phyloP scores from a whole-genome alignment of 2,113 vertebrate species.

The Mus pahari region DNA sequence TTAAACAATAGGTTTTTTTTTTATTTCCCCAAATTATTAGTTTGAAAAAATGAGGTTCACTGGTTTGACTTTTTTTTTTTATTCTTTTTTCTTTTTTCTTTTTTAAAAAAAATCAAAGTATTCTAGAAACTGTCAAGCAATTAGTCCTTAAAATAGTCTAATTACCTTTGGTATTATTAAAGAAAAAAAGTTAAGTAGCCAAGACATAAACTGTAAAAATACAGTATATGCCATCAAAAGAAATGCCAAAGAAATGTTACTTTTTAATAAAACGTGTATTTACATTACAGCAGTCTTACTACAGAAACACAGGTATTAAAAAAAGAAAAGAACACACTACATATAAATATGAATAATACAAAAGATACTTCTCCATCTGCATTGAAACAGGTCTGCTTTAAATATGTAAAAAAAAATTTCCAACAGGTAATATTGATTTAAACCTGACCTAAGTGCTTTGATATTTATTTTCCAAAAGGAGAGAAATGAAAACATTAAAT shows the following conservation, averaged over 20 bases:
- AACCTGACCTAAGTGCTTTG: constrained; percentile 87
- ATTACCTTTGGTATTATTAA: constrained; percentile 81
- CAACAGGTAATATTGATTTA: constrained; percentile 82
- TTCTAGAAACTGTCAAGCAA: constrained; percentile 84
- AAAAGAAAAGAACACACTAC: constrained; percentile 81
- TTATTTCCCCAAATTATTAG: constrained; percentile 75
- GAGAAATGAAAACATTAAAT: constrained; percentile 75
- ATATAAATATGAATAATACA: constrained; percentile 89
- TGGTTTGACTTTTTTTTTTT: constrained; percentile 70
- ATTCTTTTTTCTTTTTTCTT: constrained; percentile 49
- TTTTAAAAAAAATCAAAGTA: constrained; percentile 67
- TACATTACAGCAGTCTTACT: constrained; percentile 87
- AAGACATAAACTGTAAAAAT: constrained; percentile 86
- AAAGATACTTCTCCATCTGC: constrained; percentile 87
- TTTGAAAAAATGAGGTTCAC: constrained; percentile 77
- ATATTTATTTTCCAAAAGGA: constrained; percentile 77
- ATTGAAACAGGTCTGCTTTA: constrained; percentile 87
- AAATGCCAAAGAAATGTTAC: constrained; percentile 82
- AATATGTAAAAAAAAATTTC: constrained; percentile 84
- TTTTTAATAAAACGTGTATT: constrained; percentile 88
- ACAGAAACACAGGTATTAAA: constrained; percentile 79
- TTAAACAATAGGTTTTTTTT: constrained; percentile 68
- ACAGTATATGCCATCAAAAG: constrained; percentile 85
- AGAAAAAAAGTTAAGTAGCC: constrained; percentile 81
- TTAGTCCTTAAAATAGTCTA: constrained; percentile 80